phyloP scores from a whole-genome alignment of 2,888 invertebrate species.

The Abscondita cerata region DNA sequence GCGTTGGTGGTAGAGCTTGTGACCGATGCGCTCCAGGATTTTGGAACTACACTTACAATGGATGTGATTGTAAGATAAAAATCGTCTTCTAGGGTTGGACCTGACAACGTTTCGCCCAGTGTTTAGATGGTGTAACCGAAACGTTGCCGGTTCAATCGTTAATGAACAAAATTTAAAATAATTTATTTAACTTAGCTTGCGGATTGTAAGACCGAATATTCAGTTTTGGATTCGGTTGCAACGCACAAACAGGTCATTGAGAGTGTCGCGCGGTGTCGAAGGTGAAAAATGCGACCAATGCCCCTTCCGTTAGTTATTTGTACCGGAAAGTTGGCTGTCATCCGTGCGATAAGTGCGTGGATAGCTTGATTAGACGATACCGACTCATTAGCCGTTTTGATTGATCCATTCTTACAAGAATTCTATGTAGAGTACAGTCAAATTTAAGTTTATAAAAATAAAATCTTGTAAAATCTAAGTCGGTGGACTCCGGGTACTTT shows the following conservation, averaged over 20 bases:
- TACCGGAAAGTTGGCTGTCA: constrained; percentile 85
- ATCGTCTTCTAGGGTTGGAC: no score
- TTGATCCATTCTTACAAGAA: constrained; percentile 78
- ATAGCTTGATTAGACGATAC: constrained; percentile 88
- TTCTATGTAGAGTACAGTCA: constrained; percentile 67
- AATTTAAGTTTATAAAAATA: not conserved
- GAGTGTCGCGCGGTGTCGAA: constrained; percentile 89
- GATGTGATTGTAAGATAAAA: constrained; percentile 81
- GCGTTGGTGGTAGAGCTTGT: constrained; percentile 83
- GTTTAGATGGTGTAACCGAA: no score
- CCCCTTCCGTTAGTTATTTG: constrained; percentile 89
- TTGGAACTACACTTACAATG: constrained; percentile 86
- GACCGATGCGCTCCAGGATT: constrained; percentile 90
- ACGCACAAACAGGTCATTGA: constrained; percentile 88
- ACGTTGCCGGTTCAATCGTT: no score
- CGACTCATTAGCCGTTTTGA: constrained; percentile 71
- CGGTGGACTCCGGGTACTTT: constrained; percentile 85
- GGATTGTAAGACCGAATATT: constrained; percentile 93
- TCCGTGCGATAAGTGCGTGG: constrained; percentile 91
- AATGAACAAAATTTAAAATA: not conserved
- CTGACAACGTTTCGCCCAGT: no score
- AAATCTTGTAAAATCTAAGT: constrained; percentile 61
- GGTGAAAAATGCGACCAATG: constrained; percentile 96
- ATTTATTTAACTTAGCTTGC: constrained; percentile 70
- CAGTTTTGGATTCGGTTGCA: constrained; percentile 90